Conservation (phyloP, 1,140 invertebrate species). For the Condylostylus longicornis region DNA sequence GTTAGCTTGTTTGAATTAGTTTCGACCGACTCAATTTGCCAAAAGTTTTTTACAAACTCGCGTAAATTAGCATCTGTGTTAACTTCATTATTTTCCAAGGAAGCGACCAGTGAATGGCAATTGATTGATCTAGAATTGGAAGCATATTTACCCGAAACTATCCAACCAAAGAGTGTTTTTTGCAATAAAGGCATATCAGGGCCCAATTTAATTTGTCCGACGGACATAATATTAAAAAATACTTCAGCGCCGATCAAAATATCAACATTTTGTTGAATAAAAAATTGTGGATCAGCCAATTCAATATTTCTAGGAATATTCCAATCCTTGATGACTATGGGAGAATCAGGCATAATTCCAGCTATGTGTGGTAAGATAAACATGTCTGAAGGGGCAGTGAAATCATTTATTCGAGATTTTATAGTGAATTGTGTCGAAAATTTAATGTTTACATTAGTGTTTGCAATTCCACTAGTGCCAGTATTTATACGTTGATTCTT, state of each 20-base stretch:
- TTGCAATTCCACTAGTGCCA: conserved; percentile 1
- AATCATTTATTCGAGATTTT: conserved; percentile 1
- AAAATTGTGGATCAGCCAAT: conserved; percentile 18
- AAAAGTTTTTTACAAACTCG: conserved; percentile 11
- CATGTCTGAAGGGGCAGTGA: background rate
- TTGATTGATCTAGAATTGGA: background rate
- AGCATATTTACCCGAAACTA: conserved; percentile 6
- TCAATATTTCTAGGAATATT: conserved; percentile 12
- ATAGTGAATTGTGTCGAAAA: background rate
- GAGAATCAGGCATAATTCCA: background rate
- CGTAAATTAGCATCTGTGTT: too few species aligned
- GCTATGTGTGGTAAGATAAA: conserved; percentile 5
- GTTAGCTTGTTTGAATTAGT: conserved; percentile 3
- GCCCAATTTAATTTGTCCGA: conserved; percentile 11
- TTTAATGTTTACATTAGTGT: background rate
- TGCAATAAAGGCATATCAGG: conserved; percentile 8
- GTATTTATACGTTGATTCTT: background rate
- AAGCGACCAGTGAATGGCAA: background rate
- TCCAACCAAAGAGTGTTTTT: conserved; percentile 13
- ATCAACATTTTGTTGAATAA: conserved; percentile 14
- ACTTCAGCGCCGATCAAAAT: conserved; percentile 14
- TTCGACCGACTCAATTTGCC: conserved; percentile 13
- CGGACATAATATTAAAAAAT: conserved; percentile 14
- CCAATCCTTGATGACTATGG: conserved; percentile 3
- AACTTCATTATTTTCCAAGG: too few species aligned